Conservation (phyloP, 1,140 invertebrate genomes). For the Bombus turneri region DNA sequence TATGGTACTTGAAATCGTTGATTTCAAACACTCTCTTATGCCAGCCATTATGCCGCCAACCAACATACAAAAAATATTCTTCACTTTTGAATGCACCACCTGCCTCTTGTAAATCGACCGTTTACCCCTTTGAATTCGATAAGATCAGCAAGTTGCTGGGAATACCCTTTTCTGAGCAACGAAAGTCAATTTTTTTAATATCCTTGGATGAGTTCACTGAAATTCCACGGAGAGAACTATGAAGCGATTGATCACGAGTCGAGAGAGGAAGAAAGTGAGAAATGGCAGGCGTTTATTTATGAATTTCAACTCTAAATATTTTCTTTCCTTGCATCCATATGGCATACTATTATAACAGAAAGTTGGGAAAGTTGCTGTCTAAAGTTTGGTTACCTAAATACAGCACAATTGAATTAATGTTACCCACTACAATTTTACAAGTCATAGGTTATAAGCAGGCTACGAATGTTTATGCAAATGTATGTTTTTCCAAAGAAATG, state of each 20-base stretch:
- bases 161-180: neutral
- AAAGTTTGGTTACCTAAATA: neutral
- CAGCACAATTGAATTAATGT: neutral
- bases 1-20: constrained; percentile 45
- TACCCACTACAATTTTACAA: too few relatives aligned
- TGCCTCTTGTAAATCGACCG: constrained; percentile 12
- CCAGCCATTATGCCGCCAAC: neutral
- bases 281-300: neutral
- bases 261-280: too few relatives aligned
- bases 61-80: constrained; percentile 3
- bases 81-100: neutral
- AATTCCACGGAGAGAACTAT: neutral
- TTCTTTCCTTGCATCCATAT: neutral
- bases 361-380: neutral
- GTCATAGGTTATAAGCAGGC: too few relatives aligned
- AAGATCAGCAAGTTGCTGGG: neutral
- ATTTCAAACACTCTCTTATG: constrained; percentile 7
- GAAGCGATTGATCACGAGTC: neutral
- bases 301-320: neutral
- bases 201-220: too few relatives aligned
- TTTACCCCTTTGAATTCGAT: constrained; percentile 11
- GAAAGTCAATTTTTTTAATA: neutral
- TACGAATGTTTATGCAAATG: too few relatives aligned
- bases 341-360: neutral
- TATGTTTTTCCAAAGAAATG: too few relatives aligned